phyloP scores from a whole-genome alignment of 2,797 vertebrate species.

The Argentina silus region DNA sequence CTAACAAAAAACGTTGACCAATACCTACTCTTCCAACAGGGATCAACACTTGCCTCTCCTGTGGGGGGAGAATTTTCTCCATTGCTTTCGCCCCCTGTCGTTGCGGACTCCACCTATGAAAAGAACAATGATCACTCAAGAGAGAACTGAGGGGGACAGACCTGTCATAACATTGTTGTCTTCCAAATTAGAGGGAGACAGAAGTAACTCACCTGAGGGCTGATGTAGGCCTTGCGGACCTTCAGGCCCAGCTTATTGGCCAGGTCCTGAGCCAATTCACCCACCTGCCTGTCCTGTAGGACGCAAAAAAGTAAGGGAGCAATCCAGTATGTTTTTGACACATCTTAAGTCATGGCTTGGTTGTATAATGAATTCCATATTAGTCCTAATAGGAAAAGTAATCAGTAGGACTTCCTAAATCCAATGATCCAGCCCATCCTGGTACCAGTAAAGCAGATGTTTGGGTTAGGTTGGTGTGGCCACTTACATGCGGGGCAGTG shows the following conservation, averaged over 20 bases:
- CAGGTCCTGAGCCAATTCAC: conserved; percentile 93
- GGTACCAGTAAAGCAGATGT: not conserved
- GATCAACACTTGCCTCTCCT: conserved; percentile 70
- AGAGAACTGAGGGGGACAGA: not conserved
- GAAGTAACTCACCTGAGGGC: conserved; percentile 81
- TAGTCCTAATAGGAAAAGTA: no score
- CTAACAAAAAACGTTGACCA: conserved; percentile 16
- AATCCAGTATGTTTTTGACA: not conserved
- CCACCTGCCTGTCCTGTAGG: conserved; percentile 90
- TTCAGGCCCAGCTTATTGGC: conserved; percentile 93
- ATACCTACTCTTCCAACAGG: not conserved
- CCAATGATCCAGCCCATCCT: no score
- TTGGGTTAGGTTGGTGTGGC: not conserved
- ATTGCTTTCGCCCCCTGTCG: conserved; percentile 71
- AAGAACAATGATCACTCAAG: not conserved
- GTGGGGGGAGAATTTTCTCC: conserved; percentile 71
- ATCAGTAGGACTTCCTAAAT: no score
- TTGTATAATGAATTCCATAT: no score
- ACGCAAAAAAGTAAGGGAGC: not conserved
- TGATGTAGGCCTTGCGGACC: conserved; percentile 94
- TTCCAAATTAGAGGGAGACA: not conserved
- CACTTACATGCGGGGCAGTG: conserved; percentile 87
- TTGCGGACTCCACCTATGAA: conserved; percentile 66
- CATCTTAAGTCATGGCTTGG: not conserved
- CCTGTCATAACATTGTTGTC: not conserved